Percentiles rank a stretch among this genome's conserved stretches.
These are phyloP conservation scores for Mechanitis messenoides DNA, from an alignment of 2,888 invertebrate species.

Conservation along the genomic window DNA sequence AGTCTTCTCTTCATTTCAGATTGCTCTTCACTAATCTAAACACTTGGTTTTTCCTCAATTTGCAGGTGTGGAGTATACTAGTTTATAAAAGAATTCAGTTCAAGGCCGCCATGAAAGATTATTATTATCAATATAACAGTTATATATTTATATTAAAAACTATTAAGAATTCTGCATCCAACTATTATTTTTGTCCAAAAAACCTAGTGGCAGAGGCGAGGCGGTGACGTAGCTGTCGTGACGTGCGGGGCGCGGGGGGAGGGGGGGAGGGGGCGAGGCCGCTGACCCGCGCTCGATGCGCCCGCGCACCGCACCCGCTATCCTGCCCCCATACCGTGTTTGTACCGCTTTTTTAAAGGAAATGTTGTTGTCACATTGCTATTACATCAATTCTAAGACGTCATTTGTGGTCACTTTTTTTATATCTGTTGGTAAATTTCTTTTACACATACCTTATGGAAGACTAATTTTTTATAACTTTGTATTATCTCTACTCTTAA, in stretches of 20 bases:
- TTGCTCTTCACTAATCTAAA: too few species aligned
- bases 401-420: neutral
- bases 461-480: too few species aligned
- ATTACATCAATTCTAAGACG: constrained; percentile 3
- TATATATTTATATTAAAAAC: neutral
- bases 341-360: constrained; percentile 42
- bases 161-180: constrained; percentile 6
- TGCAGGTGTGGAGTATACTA: too few species aligned
- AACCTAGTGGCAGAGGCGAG: constrained; percentile 22
- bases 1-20: too few species aligned
- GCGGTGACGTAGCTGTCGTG: constrained; percentile 56
- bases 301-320: constrained; percentile 34
- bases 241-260: constrained; percentile 37
- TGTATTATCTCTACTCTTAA: too few species aligned
- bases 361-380: constrained; percentile 22
- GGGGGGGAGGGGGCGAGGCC: constrained; percentile 41
- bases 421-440: too few species aligned
- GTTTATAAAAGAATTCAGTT: too few species aligned
- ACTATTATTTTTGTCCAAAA: constrained; percentile 24
- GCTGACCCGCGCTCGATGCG: constrained; percentile 51
- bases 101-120: too few species aligned
- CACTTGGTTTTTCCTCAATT: too few species aligned
- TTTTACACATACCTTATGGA: too few species aligned
- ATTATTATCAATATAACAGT: too few species aligned
- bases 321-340: constrained; percentile 37